Evolutionary conservation across 2,888 invertebrate genomes (phyloP).

Genomic region (Dynastes tityus): DNA sequence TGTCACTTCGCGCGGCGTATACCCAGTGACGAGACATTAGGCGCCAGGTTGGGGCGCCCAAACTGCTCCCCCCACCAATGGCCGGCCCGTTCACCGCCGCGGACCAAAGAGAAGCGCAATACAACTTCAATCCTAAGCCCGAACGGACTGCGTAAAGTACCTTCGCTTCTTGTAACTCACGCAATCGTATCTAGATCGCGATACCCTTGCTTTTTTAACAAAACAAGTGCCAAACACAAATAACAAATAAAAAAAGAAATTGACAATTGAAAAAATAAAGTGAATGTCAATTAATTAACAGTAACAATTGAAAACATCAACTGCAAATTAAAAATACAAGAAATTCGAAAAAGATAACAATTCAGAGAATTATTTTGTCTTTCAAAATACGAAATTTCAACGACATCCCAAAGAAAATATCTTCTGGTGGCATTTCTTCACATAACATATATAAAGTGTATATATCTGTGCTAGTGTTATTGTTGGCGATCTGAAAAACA

Average conservation of each 20-base stretch:
- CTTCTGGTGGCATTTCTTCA: too few species aligned
- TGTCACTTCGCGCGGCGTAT: conserved; percentile 72
- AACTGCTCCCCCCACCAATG: conserved; percentile 71
- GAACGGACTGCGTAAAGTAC: conserved; percentile 39
- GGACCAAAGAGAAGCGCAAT: conserved; percentile 60
- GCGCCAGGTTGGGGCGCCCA: conserved; percentile 75
- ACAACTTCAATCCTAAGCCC: conserved; percentile 66
- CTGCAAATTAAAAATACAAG: not conserved
- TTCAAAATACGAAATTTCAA: too few species aligned
- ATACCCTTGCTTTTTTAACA: not conserved
- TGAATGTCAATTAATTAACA: not conserved
- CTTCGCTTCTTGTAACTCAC: not conserved
- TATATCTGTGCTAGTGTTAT: conserved; percentile 17
- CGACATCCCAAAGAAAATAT: too few species aligned
- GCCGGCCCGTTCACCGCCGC: conserved; percentile 59
- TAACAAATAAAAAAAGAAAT: not conserved
- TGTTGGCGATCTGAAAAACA: conserved; percentile 38
- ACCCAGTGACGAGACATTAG: conserved; percentile 70
- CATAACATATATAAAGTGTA: conserved; percentile 1
- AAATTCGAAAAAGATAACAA: not conserved
- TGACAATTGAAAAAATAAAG: not conserved
- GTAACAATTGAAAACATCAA: not conserved
- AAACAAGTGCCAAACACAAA: not conserved
- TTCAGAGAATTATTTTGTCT: not conserved
- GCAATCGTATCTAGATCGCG: not conserved